These are phyloP conservation scores for Emys orbicularis DNA, from an alignment of 2,797 vertebrate species.

Conservation along the genomic window DNA sequence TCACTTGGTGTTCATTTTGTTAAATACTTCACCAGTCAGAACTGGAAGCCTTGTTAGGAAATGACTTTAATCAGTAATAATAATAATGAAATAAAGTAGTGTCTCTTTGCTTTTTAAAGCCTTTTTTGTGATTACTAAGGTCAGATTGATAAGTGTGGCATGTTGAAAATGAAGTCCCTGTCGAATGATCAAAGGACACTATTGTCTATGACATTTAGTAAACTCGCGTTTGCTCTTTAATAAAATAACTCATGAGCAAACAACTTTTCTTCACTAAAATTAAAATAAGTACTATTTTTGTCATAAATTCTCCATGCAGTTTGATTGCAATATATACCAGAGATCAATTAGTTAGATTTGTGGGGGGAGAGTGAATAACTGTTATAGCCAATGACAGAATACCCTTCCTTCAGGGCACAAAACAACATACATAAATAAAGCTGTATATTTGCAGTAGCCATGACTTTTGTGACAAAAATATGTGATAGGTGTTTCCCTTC, in stretches of 20 bases:
- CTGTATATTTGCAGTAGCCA: not conserved
- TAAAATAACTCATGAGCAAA: not conserved
- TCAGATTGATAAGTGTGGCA: not conserved
- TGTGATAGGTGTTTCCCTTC: no score
- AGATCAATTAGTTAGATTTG: not conserved
- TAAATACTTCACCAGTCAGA: not conserved
- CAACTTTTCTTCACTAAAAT: not conserved
- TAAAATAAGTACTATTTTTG: not conserved
- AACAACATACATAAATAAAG: not conserved
- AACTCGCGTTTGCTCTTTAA: not conserved
- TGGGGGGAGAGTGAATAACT: not conserved
- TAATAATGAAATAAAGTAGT: not conserved
- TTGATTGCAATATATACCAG: not conserved
- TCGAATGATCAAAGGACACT: not conserved
- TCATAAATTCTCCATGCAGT: not conserved
- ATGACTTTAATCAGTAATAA: not conserved
- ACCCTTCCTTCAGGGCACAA: not conserved
- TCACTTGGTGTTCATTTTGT: not conserved
- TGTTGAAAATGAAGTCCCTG: not conserved
- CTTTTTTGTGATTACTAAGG: not conserved
- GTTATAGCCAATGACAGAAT: not conserved
- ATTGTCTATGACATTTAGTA: not conserved
- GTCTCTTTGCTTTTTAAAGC: not conserved
- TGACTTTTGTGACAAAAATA: not conserved
- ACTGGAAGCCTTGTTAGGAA: not conserved